phyloP scores from a whole-genome alignment of 2,888 invertebrate species.

The Stenodera caucasica region DNA sequence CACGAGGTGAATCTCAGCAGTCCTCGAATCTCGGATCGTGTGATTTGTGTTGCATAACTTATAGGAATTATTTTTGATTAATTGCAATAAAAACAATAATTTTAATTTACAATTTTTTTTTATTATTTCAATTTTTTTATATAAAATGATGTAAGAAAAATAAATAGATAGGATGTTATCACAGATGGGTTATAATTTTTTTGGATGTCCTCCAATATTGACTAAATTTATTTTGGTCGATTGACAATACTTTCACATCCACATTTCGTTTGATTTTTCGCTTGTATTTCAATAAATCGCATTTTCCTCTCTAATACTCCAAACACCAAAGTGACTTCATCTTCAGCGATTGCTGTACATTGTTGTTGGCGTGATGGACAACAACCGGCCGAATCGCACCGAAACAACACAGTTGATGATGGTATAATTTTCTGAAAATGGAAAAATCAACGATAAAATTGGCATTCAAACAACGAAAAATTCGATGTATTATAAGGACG shows the following conservation, averaged over 20 bases:
- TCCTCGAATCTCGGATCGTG: neutral
- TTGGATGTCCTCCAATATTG: constrained; percentile 84
- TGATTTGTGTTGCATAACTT: neutral
- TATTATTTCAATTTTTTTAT: neutral
- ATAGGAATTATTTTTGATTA: no score
- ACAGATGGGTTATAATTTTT: constrained; percentile 59
- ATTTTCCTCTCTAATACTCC: constrained; percentile 8
- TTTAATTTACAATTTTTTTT: no score
- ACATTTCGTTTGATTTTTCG: constrained; percentile 17
- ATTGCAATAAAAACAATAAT: no score
- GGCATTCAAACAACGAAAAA: neutral
- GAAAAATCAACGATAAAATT: constrained; percentile 2
- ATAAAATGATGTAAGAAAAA: neutral
- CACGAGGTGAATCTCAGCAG: no score
- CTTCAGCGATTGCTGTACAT: constrained; percentile 20
- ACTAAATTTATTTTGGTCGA: constrained; percentile 60
- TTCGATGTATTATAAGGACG: neutral
- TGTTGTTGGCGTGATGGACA: constrained; percentile 16
- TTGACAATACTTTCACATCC: constrained; percentile 56
- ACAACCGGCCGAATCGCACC: constrained; percentile 28
- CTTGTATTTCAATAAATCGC: constrained; percentile 9
- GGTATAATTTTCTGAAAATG: constrained; percentile 17
- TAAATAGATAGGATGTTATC: constrained; percentile 4
- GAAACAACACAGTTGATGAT: constrained; percentile 22
- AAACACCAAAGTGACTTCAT: constrained; percentile 25